phyloP scores from a whole-genome alignment of 2,797 vertebrate species.

The Sebastes jordani region DNA sequence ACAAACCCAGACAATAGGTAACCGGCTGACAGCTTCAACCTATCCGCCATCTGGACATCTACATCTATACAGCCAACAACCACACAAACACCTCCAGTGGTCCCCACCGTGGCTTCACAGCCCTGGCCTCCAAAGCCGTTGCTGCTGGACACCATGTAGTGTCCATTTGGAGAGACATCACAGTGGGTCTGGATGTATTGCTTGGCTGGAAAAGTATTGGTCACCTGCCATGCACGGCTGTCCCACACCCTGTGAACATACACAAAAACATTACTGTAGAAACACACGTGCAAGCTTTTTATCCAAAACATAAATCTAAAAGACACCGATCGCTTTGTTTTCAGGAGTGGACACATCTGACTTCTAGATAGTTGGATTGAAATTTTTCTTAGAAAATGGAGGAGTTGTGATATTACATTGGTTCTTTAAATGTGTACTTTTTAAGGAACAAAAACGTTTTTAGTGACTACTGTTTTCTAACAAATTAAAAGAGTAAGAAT shows the following conservation, averaged over 20 bases:
- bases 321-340: background rate
- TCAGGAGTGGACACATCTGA: background rate
- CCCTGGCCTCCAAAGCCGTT: constrained; percentile 91
- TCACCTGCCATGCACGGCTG: constrained; percentile 89
- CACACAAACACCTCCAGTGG: background rate
- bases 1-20: background rate
- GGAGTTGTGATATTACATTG: background rate
- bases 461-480: background rate
- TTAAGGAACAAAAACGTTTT: background rate
- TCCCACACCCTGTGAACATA: constrained; percentile 90
- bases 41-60: background rate
- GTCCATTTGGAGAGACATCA: constrained; percentile 87
- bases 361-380: background rate
- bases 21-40: background rate
- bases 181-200: constrained; percentile 96
- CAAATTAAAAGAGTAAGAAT: background rate
- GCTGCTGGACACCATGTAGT: constrained; percentile 91
- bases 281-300: background rate
- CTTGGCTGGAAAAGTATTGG: constrained; percentile 89
- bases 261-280: constrained; percentile 4
- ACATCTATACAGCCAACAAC: background rate
- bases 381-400: background rate
- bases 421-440: background rate
- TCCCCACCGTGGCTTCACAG: constrained; percentile 93
- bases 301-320: background rate